phyloP scores from a whole-genome alignment of 53 echinoderm and acorn worm genomes.

The Zoroaster sp. region DNA sequence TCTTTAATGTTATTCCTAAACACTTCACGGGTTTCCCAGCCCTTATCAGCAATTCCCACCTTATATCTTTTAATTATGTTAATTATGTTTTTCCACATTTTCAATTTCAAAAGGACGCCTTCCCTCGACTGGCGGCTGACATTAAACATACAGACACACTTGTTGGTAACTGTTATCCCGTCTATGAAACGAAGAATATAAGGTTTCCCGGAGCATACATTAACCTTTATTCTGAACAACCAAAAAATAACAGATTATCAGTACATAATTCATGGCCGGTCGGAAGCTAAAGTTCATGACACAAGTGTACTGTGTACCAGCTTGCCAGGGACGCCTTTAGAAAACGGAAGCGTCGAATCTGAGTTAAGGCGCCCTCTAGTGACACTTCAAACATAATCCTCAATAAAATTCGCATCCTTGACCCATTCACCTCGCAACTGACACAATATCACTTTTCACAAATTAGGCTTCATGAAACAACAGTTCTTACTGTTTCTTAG shows the following conservation, averaged over 20 bases:
- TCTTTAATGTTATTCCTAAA: not conserved
- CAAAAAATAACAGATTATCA: not conserved
- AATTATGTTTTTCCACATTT: constrained; percentile 51
- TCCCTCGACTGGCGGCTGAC: not conserved
- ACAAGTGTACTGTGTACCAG: not conserved
- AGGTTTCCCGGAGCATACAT: not conserved
- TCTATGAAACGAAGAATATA: not conserved
- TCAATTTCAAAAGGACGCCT: not conserved
- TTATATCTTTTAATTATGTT: not conserved
- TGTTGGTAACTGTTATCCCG: constrained; percentile 17
- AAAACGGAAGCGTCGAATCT: not conserved
- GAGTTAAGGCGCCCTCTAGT: not conserved
- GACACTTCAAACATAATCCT: not conserved
- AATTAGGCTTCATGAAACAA: not conserved
- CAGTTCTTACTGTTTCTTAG: not conserved
- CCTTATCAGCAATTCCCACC: constrained; percentile 20
- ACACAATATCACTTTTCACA: not conserved
- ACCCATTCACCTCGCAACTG: not conserved
- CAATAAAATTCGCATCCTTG: not conserved
- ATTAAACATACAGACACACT: not conserved
- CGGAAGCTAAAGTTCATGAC: not conserved
- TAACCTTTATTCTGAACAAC: not conserved
- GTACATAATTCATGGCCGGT: not conserved
- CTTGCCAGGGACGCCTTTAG: not conserved
- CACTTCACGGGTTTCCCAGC: not conserved